Percentiles rank a stretch among this genome's conserved stretches.
Evolutionary conservation across 2,888 invertebrate genomes (phyloP).

Genomic region (Oxyscelio sp.): DNA sequence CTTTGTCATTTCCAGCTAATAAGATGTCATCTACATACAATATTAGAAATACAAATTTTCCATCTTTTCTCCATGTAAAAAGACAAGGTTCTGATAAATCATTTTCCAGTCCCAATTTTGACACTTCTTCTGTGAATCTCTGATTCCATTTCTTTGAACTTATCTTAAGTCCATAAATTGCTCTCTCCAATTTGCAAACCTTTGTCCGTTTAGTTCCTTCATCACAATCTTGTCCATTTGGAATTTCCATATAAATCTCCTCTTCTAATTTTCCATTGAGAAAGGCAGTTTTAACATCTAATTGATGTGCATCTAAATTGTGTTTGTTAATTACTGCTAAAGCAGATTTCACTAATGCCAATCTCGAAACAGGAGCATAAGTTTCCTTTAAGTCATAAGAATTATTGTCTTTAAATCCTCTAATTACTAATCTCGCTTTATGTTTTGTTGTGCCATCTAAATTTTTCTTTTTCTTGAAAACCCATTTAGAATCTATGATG

Average conservation of each 20-base stretch:
- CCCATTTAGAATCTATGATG: no score
- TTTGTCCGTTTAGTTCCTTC: slow-evolving; percentile 9
- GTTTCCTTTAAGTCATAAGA: slow-evolving; percentile 63
- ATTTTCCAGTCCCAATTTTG: slow-evolving; percentile 69
- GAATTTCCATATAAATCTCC: no score
- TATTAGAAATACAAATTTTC: slow-evolving; percentile 73
- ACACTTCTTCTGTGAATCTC: slow-evolving; percentile 62
- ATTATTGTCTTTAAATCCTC: slow-evolving; percentile 70
- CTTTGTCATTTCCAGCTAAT: slow-evolving; percentile 71
- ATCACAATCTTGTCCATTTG: slow-evolving; percentile 19
- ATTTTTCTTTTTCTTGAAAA: slow-evolving; percentile 69
- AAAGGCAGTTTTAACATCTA: no score
- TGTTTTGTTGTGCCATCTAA: slow-evolving; percentile 27
- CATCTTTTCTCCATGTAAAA: slow-evolving; percentile 73
- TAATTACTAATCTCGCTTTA: no score
- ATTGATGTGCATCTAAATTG: slow-evolving; percentile 31
- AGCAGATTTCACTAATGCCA: slow-evolving; percentile 49
- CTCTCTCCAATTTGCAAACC: slow-evolving; percentile 41
- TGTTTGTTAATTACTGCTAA: slow-evolving; percentile 57
- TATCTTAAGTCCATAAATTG: slow-evolving; percentile 34
- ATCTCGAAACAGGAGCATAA: no score
- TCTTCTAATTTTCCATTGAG: slow-evolving; percentile 31
- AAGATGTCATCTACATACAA: no score
- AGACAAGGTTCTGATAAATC: slow-evolving; percentile 72
- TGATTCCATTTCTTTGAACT: slow-evolving; percentile 65